Percentiles rank a stretch among this genome's conserved stretches.
Evolutionary conservation across 1,140 invertebrate genomes (phyloP).

Genomic region (Drosophila ercepeae): DNA sequence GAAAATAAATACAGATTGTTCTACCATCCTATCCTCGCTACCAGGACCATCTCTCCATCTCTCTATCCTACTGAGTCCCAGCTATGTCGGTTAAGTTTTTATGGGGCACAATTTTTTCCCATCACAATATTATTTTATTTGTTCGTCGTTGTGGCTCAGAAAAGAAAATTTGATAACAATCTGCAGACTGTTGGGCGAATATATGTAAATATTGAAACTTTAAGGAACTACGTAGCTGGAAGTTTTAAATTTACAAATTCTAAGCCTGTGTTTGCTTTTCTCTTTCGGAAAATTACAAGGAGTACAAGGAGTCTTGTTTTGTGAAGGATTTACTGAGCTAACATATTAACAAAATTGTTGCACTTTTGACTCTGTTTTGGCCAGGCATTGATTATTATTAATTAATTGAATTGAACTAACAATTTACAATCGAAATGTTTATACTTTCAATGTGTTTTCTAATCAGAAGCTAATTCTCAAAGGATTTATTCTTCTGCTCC

Average conservation of each 20-base stretch:
- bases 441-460: too few relatives aligned
- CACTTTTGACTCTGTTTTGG: too few relatives aligned
- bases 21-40: neutral
- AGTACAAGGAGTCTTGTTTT: neutral
- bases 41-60: neutral
- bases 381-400: too few relatives aligned
- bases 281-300: neutral
- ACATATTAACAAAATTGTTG: too few relatives aligned
- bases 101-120: conserved; percentile 29
- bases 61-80: conserved; percentile 1
- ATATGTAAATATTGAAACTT: conserved; percentile 22
- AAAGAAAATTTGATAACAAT: conserved; percentile 56
- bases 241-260: conserved; percentile 1
- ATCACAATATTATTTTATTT: conserved; percentile 43
- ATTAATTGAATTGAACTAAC: too few relatives aligned
- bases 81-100: conserved; percentile 50
- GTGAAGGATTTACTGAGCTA: too few relatives aligned
- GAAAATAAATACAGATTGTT: conserved; percentile 45
- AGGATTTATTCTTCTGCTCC: too few relatives aligned
- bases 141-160: conserved; percentile 42
- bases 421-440: too few relatives aligned
- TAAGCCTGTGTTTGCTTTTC: neutral
- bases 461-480: too few relatives aligned
- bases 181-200: conserved; percentile 35
- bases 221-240: conserved; percentile 14